A percentile compares a stretch with the other conserved stretches of the same genome.
phyloP scores from a whole-genome alignment of 2,113 vertebrate species.

The Ivindomyrus marchei region DNA sequence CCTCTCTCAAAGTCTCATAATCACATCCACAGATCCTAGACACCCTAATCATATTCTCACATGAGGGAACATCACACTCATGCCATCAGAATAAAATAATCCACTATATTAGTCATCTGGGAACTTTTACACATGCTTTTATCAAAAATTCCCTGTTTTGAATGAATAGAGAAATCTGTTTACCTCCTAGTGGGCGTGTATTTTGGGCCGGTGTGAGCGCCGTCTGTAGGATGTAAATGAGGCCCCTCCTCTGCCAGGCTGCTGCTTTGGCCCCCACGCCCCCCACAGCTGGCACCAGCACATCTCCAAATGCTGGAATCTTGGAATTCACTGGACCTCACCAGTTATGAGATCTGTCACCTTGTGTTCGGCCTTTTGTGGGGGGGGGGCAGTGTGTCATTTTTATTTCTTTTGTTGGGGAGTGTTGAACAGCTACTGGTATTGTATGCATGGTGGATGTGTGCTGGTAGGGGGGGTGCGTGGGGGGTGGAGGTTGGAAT shows the following conservation, averaged over 20 bases:
- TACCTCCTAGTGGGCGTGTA: conserved; percentile 28
- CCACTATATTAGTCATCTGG: conserved; percentile 52
- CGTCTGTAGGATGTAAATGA: conserved; percentile 34
- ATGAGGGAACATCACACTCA: conserved; percentile 58
- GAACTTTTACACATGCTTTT: conserved; percentile 45
- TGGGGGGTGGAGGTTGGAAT: neutral
- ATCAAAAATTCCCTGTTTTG: conserved; percentile 42
- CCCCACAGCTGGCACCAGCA: neutral
- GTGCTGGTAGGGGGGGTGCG: neutral
- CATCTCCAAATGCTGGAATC: neutral
- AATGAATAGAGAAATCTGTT: conserved; percentile 49
- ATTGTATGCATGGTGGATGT: neutral
- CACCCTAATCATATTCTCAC: conserved; percentile 62
- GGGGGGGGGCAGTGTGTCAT: neutral
- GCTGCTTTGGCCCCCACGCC: neutral
- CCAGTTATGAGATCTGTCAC: neutral
- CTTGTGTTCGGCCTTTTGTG: neutral
- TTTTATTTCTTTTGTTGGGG: neutral
- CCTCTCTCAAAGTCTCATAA: conserved; percentile 27
- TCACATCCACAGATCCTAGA: conserved; percentile 32
- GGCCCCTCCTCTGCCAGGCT: conserved; percentile 36
- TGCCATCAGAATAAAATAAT: conserved; percentile 64
- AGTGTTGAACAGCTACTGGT: neutral
- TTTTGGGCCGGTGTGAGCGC: neutral
- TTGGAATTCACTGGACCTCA: neutral